These are phyloP conservation scores for Amniataba percoides DNA, from an alignment of 2,797 vertebrate species.

Conservation along the genomic window DNA sequence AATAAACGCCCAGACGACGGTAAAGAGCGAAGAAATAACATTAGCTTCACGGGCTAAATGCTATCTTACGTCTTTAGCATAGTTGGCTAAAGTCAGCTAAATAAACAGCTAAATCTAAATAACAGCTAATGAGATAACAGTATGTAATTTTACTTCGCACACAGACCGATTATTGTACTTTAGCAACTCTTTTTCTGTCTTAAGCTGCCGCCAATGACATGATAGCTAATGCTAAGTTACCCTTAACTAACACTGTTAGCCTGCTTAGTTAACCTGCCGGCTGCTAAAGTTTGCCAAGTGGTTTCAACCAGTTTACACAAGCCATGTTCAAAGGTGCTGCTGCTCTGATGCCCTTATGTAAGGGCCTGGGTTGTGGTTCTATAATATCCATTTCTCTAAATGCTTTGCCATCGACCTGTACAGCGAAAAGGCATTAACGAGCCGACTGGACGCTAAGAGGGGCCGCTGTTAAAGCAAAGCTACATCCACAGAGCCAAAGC, in stretches of 20 bases:
- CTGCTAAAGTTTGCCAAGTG: conserved; percentile 5
- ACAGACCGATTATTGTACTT: background rate
- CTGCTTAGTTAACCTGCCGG: background rate
- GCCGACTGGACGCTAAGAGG: conserved; percentile 8
- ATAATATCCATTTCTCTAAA: background rate
- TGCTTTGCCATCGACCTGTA: no score
- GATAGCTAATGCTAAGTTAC: conserved; percentile 27
- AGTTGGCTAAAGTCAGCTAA: background rate
- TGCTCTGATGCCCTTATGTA: background rate
- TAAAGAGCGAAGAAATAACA: conserved; percentile 13
- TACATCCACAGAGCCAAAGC: background rate
- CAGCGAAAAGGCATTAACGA: conserved; percentile 20
- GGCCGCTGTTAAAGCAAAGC: conserved; percentile 14
- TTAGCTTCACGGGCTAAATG: no score
- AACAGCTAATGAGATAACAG: no score
- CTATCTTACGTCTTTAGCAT: background rate
- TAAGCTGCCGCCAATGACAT: background rate
- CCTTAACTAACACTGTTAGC: background rate
- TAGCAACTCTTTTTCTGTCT: background rate
- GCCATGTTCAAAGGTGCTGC: background rate
- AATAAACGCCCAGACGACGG: conserved; percentile 78
- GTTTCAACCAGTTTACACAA: background rate
- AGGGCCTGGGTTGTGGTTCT: background rate
- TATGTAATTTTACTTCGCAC: background rate
- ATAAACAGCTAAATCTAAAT: background rate